Base-by-base conservation (phyloP, 2,113 vertebrate species). In the Brienomyrus brachyistius region DNA sequence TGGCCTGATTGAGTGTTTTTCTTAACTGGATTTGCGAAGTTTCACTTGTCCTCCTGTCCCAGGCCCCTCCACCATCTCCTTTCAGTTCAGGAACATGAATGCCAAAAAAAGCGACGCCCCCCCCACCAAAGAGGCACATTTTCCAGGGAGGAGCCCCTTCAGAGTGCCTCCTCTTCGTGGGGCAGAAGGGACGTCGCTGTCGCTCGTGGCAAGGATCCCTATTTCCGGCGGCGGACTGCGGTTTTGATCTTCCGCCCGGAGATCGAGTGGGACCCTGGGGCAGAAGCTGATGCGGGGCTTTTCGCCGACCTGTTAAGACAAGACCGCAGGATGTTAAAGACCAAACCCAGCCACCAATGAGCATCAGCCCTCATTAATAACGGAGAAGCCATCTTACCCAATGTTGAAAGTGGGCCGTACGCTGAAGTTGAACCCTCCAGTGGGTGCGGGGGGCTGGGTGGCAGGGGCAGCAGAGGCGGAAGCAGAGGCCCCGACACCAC, bases 171-270 rank as follows among this genome's bases (percentile, higher is more conserved):
- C 94, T 92, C 94, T 95, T 92, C 47, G 74, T 93, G 91, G 92
- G 94, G 93, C 94, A 94, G 56, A 52, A 23, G 47, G 59, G 59
- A 31, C 77, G 56, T 70, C 6, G n/a, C 45, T 10, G 74, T 45
- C n/a, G 9, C 51, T 17, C 6, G 31, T 27, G 35, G 52, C 23
- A 62, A 56, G 27, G 35, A 87, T 23, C n/a, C 45, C 90, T 98
- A 99, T 95, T 99, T 99, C 92, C 94, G 97, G 94, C 98, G 98
- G 90, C 98, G 97, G 94, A 99, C 94, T 21, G 98, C 98, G 88
- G 96, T 97, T 96, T 98, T 99, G 95, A 99, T 99, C 96, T 97
- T 99, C 91, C 98, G 97, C 83, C 96, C 97, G 89, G 96, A 1
- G 70, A 98, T 95, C 31, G 96, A 90, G 93, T 95, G 94, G 59